A percentile compares a stretch with the other conserved stretches of the same genome.
Evolutionary conservation across 2,113 vertebrate genomes (phyloP).

Genomic region (Prochilodus magdalenae): DNA sequence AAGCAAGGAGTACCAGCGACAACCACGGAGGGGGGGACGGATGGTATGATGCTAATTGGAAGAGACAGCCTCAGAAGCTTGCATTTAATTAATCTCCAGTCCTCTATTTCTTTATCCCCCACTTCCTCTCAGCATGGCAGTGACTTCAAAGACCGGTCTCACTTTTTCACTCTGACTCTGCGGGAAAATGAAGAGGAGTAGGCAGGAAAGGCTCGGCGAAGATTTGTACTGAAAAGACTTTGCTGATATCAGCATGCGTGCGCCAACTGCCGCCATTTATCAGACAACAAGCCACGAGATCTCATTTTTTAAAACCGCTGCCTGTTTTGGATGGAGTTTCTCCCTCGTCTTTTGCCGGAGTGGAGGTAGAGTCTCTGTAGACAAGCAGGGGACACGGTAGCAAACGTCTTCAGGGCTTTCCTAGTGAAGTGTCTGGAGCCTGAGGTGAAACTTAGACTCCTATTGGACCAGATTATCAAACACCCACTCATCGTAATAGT

Average conservation of each 20-base stretch:
- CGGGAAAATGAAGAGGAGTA: slow-evolving; percentile 18
- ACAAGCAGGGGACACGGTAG: neutral
- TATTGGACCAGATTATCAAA: neutral
- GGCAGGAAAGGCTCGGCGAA: slow-evolving; percentile 16
- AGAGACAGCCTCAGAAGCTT: slow-evolving; percentile 29
- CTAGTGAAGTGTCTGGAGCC: neutral
- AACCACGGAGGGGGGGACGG: slow-evolving; percentile 4
- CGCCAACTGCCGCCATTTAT: slow-evolving; percentile 29
- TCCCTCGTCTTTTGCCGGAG: neutral
- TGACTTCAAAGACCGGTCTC: slow-evolving; percentile 36
- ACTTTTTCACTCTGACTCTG: slow-evolving; percentile 18
- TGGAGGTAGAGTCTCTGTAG: neutral
- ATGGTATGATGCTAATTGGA: slow-evolving; percentile 37
- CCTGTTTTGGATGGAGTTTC: neutral
- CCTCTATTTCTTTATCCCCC: neutral
- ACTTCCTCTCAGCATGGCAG: slow-evolving; percentile 17
- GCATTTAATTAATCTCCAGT: slow-evolving; percentile 45
- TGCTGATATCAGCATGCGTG: slow-evolving; percentile 32
- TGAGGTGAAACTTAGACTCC: neutral
- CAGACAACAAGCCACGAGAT: slow-evolving; percentile 11
- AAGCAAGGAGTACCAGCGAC: slow-evolving; percentile 14
- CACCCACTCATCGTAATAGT: too few relatives aligned
- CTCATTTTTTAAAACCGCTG: neutral
- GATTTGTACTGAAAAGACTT: slow-evolving; percentile 32
- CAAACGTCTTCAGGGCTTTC: neutral